Base-by-base conservation (phyloP, 2,888 invertebrate genomes). In the Melipona beecheii region DNA sequence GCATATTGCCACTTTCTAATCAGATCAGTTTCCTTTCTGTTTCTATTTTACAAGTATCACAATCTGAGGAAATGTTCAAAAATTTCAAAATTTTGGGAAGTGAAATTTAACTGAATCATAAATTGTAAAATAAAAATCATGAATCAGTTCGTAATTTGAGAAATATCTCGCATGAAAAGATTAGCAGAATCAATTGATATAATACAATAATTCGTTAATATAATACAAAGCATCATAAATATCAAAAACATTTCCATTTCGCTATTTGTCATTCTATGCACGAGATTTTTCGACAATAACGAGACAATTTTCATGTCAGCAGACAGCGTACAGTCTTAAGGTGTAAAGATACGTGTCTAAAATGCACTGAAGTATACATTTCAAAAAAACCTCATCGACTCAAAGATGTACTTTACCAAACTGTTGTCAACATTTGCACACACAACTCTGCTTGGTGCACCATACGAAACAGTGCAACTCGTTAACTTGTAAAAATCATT, bases 271-370 rank as follows among this genome's bases (percentile, higher is more conserved):
- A 66, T 56, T 56, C 21, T 75, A 49, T 43, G 21, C 36, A 74
- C 62, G n/a, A 68, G 71, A 69, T 62, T 56, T 64, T 73, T 78
- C 56, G 27, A 71, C 68, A 49, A 68, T 80, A 58, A 71, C 9
- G 49, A 58, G 56, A 64, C 19, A 70, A 74, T 73, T 69, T 64
- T 81, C n/a, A 36, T 70, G 62, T 58, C 74, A 71, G 49, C n/a
- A 64, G 72, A 76, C 74, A 56, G 17, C 71, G 17, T 77, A 75
- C 83, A 86, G 80, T 85, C 85, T 85, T 85, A 75, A 70, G 64
- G 36, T 71, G 52, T 60, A 82, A 62, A 75, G 73, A 80, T 80
- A 64, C 75, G 52, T 70, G 49, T 71, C 50, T 66, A 58, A 81
- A 79, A 72, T 72, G 58, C 15, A 72, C n/a, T 50, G 58, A 69